phyloP scores from a whole-genome alignment of 1,140 invertebrate genomes.

The Cydia strobilella region DNA sequence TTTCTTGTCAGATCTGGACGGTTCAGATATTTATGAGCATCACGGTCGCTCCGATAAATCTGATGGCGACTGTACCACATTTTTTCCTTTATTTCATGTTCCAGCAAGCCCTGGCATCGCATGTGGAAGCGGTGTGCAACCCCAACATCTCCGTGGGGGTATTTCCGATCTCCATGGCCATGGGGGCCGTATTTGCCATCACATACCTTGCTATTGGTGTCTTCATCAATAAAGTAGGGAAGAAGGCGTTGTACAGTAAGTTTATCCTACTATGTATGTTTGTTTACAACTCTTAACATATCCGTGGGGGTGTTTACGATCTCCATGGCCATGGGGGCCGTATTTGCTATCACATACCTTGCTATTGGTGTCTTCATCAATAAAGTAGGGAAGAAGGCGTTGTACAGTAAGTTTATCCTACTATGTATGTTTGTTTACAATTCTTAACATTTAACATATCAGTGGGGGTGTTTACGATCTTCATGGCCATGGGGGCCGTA shows the following conservation, averaged over 20 bases:
- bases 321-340: constrained; percentile 66
- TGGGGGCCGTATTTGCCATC: constrained; percentile 74
- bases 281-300: neutral
- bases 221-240: constrained; percentile 77
- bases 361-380: constrained; percentile 78
- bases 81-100: neutral
- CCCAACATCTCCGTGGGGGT: constrained; percentile 64
- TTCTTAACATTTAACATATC: neutral
- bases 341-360: constrained; percentile 76
- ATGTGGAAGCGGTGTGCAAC: constrained; percentile 41
- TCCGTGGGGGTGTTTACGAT: constrained; percentile 37
- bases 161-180: constrained; percentile 76
- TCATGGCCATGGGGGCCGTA: constrained; percentile 69
- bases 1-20: too few relatives aligned
- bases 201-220: constrained; percentile 77
- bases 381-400: constrained; percentile 71
- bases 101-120: constrained; percentile 38
- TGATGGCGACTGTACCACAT: too few relatives aligned
- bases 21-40: too few relatives aligned
- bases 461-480: constrained; percentile 37
- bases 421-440: neutral
- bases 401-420: constrained; percentile 60
- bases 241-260: constrained; percentile 70
- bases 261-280: constrained; percentile 14
- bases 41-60: too few relatives aligned